Evolutionary conservation across 2,113 vertebrate species (phyloP).

Genomic region (Anoura caudifer): DNA sequence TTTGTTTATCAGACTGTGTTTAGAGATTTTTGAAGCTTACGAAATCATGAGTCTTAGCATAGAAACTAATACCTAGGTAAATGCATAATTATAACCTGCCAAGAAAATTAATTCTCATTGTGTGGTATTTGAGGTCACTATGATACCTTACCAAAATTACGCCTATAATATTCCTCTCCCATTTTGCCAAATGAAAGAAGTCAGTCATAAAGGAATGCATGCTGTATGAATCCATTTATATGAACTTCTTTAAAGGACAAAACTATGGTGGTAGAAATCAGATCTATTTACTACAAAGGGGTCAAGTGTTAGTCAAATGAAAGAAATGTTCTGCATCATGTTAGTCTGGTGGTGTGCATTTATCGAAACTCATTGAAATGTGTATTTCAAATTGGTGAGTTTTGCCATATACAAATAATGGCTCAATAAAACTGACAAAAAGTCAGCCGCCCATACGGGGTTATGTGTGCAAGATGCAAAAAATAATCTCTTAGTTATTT

Average conservation of each 20-base stretch:
- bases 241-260: neutral
- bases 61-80: slow-evolving; percentile 38
- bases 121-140: neutral
- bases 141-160: neutral
- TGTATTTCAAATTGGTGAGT: neutral
- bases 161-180: neutral
- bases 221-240: neutral
- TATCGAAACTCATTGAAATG: neutral
- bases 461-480: neutral
- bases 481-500: neutral
- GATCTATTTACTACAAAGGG: neutral
- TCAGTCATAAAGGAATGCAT: neutral
- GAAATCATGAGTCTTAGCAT: slow-evolving; percentile 32
- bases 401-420: neutral
- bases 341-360: neutral
- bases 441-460: neutral
- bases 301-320: fast-evolving
- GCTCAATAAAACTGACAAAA: neutral
- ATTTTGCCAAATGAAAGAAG: neutral
- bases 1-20: neutral
- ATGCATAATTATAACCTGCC: neutral
- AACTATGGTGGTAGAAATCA: neutral
- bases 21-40: slow-evolving; percentile 34
- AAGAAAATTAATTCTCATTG: slow-evolving; percentile 8
- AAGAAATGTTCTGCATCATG: neutral